A percentile compares a stretch with the other conserved stretches of the same genome.
phyloP scores from a whole-genome alignment of 2,113 vertebrate genomes.

The Toxotes jaculatrix region DNA sequence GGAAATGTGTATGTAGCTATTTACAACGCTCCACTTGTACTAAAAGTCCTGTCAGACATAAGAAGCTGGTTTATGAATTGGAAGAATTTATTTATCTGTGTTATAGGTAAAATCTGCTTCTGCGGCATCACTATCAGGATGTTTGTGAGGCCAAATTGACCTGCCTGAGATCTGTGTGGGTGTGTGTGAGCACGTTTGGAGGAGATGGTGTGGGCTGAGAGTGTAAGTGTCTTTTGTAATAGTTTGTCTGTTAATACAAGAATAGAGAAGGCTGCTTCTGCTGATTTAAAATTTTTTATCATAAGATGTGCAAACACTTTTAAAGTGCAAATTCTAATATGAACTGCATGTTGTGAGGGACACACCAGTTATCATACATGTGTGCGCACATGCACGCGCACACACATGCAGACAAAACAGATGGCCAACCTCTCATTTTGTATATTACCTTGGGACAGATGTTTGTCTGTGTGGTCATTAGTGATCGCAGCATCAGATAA shows the following conservation, averaged over 20 bases:
- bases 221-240: conserved; percentile 18
- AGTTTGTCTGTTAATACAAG: conserved; percentile 22
- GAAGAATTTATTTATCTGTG: conserved; percentile 28
- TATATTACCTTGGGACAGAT: conserved; percentile 77
- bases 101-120: conserved; percentile 41
- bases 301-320: not conserved
- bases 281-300: conserved; percentile 8
- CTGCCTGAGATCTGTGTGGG: conserved; percentile 25
- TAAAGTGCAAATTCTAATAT: conserved; percentile 11
- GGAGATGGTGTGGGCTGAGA: conserved; percentile 15
- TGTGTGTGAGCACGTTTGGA: conserved; percentile 39
- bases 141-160: conserved; percentile 28
- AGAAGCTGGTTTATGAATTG: conserved; percentile 33
- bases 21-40: not conserved
- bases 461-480: conserved; percentile 83
- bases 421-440: conserved; percentile 75
- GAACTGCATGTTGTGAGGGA: conserved; percentile 1
- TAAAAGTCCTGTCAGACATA: not conserved
- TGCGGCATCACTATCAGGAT: conserved; percentile 8
- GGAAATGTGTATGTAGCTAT: not conserved
- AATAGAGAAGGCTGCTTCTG: not conserved
- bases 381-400: conserved; percentile 3
- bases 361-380: not conserved
- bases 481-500: conserved; percentile 78
- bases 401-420: conserved; percentile 51